A percentile compares a stretch with the other conserved stretches of the same genome.
Evolutionary conservation across 2,113 vertebrate species (phyloP).

Genomic region (Mellivora capensis): DNA sequence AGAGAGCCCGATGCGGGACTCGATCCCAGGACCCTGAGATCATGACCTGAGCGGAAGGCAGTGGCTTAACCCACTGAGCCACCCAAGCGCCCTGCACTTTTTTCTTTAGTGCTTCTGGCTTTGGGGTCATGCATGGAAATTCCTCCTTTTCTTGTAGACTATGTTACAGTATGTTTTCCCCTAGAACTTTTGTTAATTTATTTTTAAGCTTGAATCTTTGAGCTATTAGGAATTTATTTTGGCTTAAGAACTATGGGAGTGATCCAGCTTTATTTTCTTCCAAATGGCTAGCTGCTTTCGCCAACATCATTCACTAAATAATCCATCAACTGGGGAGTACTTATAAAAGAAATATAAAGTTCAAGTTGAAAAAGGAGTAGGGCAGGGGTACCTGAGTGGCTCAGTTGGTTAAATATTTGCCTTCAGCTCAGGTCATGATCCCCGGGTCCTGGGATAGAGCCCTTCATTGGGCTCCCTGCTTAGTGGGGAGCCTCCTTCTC

Average conservation of each 20-base stretch:
- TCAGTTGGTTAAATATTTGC: not conserved
- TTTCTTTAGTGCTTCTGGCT: not conserved
- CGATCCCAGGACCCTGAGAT: too few relatives aligned
- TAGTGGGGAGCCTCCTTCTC: not conserved
- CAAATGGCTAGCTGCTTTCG: not conserved
- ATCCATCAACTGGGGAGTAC: not conserved
- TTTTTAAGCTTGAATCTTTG: conserved; percentile 6
- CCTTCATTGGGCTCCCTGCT: not conserved
- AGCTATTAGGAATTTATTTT: not conserved
- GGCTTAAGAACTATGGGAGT: not conserved
- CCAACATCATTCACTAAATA: not conserved
- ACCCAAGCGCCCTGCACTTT: too few relatives aligned
- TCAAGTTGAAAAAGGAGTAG: not conserved
- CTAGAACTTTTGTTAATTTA: not conserved
- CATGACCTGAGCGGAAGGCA: too few relatives aligned
- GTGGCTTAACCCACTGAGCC: too few relatives aligned
- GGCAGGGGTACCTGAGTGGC: not conserved
- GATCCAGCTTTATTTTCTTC: conserved; percentile 7
- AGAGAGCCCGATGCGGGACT: too few relatives aligned
- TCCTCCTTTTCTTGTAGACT: not conserved
- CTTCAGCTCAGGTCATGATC: not conserved
- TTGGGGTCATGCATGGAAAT: not conserved
- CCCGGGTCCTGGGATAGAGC: not conserved
- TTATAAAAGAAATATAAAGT: not conserved
- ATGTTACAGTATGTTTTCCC: not conserved